Evolutionary conservation across 2,888 invertebrate species (phyloP), one percentile per base, ranked within the genome.

Genomic region (Caradrina clavipalpis): DNA sequence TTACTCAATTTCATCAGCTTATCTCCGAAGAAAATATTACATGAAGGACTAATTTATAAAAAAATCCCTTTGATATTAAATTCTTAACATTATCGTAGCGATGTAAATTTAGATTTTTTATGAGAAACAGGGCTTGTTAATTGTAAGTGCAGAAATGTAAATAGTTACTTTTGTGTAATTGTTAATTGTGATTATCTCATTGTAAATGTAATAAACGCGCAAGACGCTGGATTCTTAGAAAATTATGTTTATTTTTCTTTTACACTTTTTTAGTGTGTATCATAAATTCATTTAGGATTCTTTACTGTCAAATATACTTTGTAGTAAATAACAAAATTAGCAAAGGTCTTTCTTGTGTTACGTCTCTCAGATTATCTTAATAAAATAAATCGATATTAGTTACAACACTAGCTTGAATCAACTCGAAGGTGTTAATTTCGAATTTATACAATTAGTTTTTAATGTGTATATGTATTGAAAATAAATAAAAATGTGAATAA

Each of bases 391-490:
- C 45, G 7, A 51, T 63, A 63, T 68, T 39, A 49, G 57, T 61
- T 65, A 56, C 53, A 71, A 53, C 57, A 57, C 55, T 76, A 71
- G 68, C 63, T 74, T 59, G 57, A 66, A 61, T 62, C 69, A 83
- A 62, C 54, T 56, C 67, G 63, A 68, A 88, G 88, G 85, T 87
- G 89, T 94, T 94, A 85, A 88, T 94, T 95, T 95, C 94, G 94
- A 95, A 95, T 95, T 94, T 94, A 45, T 45, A 95, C 86, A 85
- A 89, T 92, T 93, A 94, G 90, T 87, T 90, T 69, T 86, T 92
- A 91, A 91, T 87, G 82, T 93, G 91, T 91, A 92, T 88, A 92
- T 85, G 85, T 91, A 86, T 86, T 86, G 77, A 87, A 79, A 81
- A 77, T 76, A 76, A 82, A 83, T 88, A 89, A 89, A 86, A 89